Base-by-base conservation (phyloP, 2,888 invertebrate genomes). In the Hypsopygia costalis region DNA sequence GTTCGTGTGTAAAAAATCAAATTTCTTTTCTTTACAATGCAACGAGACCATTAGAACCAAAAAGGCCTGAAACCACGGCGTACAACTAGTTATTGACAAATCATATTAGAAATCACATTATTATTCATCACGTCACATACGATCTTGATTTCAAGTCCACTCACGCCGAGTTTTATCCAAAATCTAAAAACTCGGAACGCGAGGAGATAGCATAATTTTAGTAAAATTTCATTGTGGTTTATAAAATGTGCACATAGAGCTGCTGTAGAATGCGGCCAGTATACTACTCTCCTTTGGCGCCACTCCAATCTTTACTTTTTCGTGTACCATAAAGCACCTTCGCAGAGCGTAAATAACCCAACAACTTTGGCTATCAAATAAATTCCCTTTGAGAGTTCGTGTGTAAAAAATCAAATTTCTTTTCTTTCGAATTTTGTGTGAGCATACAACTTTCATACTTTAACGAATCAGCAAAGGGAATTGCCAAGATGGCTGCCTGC, bases 231-330 rank as follows among this genome's bases (percentile, higher is more conserved):
- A 25, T 25, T 7, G 7, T 25, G 69, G 69, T 67, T 25, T n/a
- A 25, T 7, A 25, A 25, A 25, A 25, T 25, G 6, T 25, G 6
- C n/a, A n/a, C 62, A 68, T 66, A 69, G 68, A 63, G 55, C 61
- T 30, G 59, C 60, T 56, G 55, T 61, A 56, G 54, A 63, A 60
- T 66, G 66, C 67, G 70, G 62, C 52, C 55, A 57, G 55, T 59
- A 65, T 65, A 65, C 69, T 62, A 51, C 59, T 16, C 46, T 39
- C 47, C 46, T 51, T 69, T 80, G 80, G 78, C 78, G 51, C 56
- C 52, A 50, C 56, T 77, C 79, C 78, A 79, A 77, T 62, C 62
- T 69, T 74, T 73, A 75, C 72, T 74, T 70, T 65, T 59, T 59
- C n/a, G n/a, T n/a, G 58, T 55, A 47, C 58, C 51, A 62, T 64